A percentile compares a stretch with the other conserved stretches of the same genome.
phyloP scores from a whole-genome alignment of 2,888 invertebrate species.

The Lissocephala sabroskyi region DNA sequence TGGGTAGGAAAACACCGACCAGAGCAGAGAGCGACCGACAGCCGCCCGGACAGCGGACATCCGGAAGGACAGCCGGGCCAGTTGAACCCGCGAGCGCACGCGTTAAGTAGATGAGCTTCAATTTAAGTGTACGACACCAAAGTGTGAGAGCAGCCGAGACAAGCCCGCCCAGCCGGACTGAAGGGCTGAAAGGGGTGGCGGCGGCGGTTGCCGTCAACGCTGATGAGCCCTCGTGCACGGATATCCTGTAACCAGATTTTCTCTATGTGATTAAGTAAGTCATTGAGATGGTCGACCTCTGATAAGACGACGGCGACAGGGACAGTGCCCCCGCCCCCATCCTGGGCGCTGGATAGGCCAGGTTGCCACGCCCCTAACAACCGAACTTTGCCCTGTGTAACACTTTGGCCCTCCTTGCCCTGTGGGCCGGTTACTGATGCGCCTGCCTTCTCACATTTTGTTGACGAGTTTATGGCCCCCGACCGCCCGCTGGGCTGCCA shows the following conservation, averaged over 20 bases:
- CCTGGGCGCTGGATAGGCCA: not conserved
- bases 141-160: constrained; percentile 16
- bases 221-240: constrained; percentile 51
- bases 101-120: constrained; percentile 60
- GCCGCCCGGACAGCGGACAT: constrained; percentile 29
- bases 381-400: constrained; percentile 15
- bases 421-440: constrained; percentile 10
- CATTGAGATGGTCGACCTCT: constrained; percentile 53
- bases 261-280: constrained; percentile 65
- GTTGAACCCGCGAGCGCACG: constrained; percentile 54
- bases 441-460: too few relatives aligned
- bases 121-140: constrained; percentile 43
- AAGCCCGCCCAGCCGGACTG: not conserved
- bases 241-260: constrained; percentile 65
- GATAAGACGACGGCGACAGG: constrained; percentile 38
- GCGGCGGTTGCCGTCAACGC: constrained; percentile 20
- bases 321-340: constrained; percentile 1
- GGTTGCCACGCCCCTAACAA: not conserved
- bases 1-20: too few relatives aligned
- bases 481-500: too few relatives aligned
- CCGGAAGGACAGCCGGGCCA: too few relatives aligned
- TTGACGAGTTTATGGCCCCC: too few relatives aligned
- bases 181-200: too few relatives aligned
- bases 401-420: constrained; percentile 11
- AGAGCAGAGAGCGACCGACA: too few relatives aligned